phyloP scores from a whole-genome alignment of 2,888 invertebrate species.

The Alitta virens region DNA sequence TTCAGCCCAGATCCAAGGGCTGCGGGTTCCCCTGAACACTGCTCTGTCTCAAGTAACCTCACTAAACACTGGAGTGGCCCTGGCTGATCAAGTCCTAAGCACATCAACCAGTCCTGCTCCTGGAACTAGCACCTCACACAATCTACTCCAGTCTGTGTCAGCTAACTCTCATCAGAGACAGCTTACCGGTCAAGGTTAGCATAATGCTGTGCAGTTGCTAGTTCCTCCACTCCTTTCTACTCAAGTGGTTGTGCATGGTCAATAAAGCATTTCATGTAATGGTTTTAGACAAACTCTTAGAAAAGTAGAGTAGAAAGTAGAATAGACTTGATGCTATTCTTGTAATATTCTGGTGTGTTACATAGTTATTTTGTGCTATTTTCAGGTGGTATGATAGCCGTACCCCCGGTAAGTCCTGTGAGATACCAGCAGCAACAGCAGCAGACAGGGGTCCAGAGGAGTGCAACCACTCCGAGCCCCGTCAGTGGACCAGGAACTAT shows the following conservation, averaged over 20 bases:
- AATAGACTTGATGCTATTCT: too few relatives aligned
- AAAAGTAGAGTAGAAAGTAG: too few relatives aligned
- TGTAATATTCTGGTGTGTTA: not conserved
- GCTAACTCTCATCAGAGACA: conserved; percentile 3
- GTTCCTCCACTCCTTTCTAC: too few relatives aligned
- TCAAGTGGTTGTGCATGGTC: too few relatives aligned
- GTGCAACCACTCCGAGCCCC: not conserved
- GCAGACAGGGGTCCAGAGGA: conserved; percentile 7
- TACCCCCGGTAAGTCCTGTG: conserved; percentile 12
- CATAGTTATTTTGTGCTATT: not conserved
- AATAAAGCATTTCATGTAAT: too few relatives aligned
- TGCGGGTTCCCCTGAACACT: conserved; percentile 7
- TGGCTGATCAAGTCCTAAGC: not conserved
- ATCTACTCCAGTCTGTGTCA: not conserved
- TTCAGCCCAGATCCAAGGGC: conserved; percentile 18
- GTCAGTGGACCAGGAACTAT: conserved; percentile 11
- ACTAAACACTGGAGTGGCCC: not conserved
- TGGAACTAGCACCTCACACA: not conserved
- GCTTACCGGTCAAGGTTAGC: not conserved
- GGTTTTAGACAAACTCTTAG: too few relatives aligned
- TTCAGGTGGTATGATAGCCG: conserved; percentile 23
- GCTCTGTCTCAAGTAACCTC: not conserved
- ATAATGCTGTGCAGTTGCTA: too few relatives aligned
- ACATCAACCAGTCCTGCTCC: not conserved
- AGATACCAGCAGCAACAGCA: conserved; percentile 1